phyloP scores from a whole-genome alignment of 2,113 vertebrate genomes.

The Gymnarchus niloticus region DNA sequence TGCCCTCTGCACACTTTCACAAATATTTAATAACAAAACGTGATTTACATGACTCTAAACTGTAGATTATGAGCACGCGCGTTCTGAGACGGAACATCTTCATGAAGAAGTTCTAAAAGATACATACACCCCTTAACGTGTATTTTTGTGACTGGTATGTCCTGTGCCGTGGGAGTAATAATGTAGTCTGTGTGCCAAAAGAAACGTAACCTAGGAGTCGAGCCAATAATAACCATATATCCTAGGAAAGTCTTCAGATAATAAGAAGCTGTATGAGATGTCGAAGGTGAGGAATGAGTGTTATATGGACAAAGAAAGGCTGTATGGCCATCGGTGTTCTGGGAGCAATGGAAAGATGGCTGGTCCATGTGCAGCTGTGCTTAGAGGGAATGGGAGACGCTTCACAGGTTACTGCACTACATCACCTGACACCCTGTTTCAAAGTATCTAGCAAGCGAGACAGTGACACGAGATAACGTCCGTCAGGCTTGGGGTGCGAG shows the following conservation, averaged over 20 bases:
- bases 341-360: neutral
- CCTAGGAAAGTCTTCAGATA: conserved; percentile 52
- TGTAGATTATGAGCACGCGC: neutral
- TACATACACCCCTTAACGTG: neutral
- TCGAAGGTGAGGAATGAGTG: conserved; percentile 64
- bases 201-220: conserved; percentile 57
- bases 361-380: conserved; percentile 24
- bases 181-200: conserved; percentile 40
- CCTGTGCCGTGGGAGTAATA: conserved; percentile 36
- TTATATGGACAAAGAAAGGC: conserved; percentile 45
- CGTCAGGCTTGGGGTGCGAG: neutral
- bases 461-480: neutral
- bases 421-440: neutral
- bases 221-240: conserved; percentile 58
- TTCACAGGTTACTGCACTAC: neutral
- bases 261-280: conserved; percentile 56
- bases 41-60: neutral
- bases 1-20: neutral
- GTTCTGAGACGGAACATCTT: no score
- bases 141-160: neutral
- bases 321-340: conserved; percentile 23
- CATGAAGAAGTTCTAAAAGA: no score
- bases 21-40: neutral
- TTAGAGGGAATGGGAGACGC: neutral
- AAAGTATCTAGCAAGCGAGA: neutral